Evolutionary conservation across 1,140 invertebrate genomes (phyloP), one percentile per base, ranked within the genome.

Genomic region (Drosophila serrata): DNA sequence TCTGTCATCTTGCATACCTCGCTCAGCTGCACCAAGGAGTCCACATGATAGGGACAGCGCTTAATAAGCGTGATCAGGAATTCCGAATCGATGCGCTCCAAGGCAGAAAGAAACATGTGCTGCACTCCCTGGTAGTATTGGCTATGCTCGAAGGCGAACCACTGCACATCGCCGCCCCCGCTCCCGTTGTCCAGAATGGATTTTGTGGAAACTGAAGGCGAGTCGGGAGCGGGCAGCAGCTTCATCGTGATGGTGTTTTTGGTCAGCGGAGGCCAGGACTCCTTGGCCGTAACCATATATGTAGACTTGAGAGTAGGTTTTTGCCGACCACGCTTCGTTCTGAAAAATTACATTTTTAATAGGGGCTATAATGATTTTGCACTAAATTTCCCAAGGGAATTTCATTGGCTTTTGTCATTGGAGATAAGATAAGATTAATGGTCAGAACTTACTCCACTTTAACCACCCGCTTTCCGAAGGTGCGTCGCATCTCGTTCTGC

Each of bases 101-200:
- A 95, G 55, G 97, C 97, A 73, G 95, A 93, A 29, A 97, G 93
- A 91, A 98, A 98, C 85, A 94, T 93, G 55, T 94, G 94, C 85
- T 98, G 96, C 27, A 97, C 92, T 81, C 95, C 93, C 88, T 96
- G 96, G 92, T 98, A 98, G 17, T 95, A 94, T 29, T 94, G 91
- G 91, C 94, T 97, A 80, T 98, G 97, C 72, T 97, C 96, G 92
- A 96, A 98, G 7, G 94, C 93, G 91, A 98, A 99, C 92, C 96
- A 96, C 94, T 94, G 49, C 93, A 42, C 76, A 62, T 76, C 58
- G 1, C 55, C 35, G n/a, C 46, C 56, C 0, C 55, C 39, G n/a
- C 27, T 15, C 9, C 51, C 49, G 11, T 33, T 73, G 31, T 42
- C 58, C 4, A 42, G 13, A 15, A 61, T 51, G 9, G 78, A 78